These are phyloP conservation scores for Platyscapa corneri DNA, from an alignment of 1,140 invertebrate species.

Conservation along the genomic window DNA sequence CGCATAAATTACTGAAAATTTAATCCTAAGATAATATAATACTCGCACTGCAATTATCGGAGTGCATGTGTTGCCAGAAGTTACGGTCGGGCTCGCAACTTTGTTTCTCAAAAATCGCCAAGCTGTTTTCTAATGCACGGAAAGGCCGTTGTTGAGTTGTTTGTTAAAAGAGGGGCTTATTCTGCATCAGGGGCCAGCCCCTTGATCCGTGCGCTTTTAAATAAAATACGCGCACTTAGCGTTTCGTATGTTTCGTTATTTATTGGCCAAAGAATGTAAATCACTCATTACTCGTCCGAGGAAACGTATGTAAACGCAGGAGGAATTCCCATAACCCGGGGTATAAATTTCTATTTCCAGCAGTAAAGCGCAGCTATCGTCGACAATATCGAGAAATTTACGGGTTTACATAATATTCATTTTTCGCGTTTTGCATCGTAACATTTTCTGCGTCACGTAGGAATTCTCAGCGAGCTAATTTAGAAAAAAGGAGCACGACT, in stretches of 20 bases:
- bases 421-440: background rate
- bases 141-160: background rate
- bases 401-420: constrained; percentile 9
- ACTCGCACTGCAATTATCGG: background rate
- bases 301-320: background rate
- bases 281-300: background rate
- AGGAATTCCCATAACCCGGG: background rate
- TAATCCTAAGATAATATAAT: constrained; percentile 2
- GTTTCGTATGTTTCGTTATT: background rate
- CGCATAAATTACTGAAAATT: background rate
- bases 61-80: background rate
- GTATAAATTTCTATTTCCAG: constrained; percentile 15
- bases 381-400: background rate
- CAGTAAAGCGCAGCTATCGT: background rate
- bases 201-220: background rate
- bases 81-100: background rate
- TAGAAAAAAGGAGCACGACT: background rate
- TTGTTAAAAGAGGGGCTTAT: too few species aligned
- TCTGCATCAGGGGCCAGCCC: too few species aligned
- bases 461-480: background rate
- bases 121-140: background rate
- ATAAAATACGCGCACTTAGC: background rate
- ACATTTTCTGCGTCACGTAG: background rate
- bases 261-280: background rate
- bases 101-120: background rate